A percentile compares a stretch with the other conserved stretches of the same genome.
Evolutionary conservation across 2,113 vertebrate genomes (phyloP).

Genomic region (Sapajus apella): DNA sequence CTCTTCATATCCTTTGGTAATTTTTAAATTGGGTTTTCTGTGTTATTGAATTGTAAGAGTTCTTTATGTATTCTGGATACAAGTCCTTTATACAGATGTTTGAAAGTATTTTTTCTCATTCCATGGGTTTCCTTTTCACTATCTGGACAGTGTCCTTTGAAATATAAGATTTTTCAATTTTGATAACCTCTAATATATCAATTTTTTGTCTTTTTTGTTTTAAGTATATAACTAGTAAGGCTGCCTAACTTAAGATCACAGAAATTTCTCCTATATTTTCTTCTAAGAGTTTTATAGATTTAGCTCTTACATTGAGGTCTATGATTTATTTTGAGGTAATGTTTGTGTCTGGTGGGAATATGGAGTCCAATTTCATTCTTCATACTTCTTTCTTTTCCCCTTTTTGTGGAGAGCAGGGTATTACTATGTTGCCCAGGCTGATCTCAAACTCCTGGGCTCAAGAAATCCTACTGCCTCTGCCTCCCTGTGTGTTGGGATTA

Average conservation of each 20-base stretch:
- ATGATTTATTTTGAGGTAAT: not conserved
- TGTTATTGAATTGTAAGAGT: slow-evolving; percentile 16
- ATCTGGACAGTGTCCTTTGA: not conserved
- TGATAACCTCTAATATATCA: not conserved
- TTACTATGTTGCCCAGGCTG: too few relatives aligned
- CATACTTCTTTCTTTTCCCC: not conserved
- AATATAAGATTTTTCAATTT: not conserved
- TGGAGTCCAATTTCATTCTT: not conserved
- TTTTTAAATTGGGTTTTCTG: slow-evolving; percentile 22
- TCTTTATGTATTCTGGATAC: not conserved
- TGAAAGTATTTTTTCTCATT: not conserved
- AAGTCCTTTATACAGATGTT: not conserved
- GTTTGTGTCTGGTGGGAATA: not conserved
- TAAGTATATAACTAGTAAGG: not conserved
- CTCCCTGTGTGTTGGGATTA: too few relatives aligned
- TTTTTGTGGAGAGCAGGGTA: too few relatives aligned
- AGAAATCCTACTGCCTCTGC: too few relatives aligned
- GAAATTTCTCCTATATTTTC: not conserved
- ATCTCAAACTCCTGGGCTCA: too few relatives aligned
- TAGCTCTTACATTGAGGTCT: not conserved
- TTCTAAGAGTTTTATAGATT: not conserved
- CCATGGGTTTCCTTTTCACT: not conserved
- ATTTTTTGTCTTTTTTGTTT: not conserved
- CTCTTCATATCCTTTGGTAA: not conserved
- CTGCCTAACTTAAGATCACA: not conserved